A percentile compares a stretch with the other conserved stretches of the same genome.
These are phyloP conservation scores for Microctonus brassicae DNA, from an alignment of 2,888 invertebrate genomes.

Conservation along the genomic window DNA sequence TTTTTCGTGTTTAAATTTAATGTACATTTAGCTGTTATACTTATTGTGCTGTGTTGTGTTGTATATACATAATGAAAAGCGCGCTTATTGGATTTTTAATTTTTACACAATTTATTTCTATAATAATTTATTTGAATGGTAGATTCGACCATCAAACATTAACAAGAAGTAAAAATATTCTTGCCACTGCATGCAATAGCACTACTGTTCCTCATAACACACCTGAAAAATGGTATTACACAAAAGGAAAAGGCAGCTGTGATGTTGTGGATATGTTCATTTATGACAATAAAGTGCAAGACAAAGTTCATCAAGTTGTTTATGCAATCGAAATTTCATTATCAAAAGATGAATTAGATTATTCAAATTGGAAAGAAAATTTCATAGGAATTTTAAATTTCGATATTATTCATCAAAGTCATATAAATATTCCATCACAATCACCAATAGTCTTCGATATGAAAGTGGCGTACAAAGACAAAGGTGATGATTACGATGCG, in stretches of 20 bases:
- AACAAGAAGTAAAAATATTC: constrained; percentile 83
- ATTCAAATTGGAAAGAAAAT: constrained; percentile 98
- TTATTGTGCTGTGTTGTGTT: too few species aligned
- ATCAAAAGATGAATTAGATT: constrained; percentile 83
- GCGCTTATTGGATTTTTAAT: constrained; percentile 86
- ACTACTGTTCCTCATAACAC: constrained; percentile 71
- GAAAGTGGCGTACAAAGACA: constrained; percentile 87
- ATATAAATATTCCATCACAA: constrained; percentile 76
- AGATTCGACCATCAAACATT: constrained; percentile 90
- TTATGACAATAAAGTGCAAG: constrained; percentile 71
- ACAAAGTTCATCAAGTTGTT: constrained; percentile 84
- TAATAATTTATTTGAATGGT: constrained; percentile 95
- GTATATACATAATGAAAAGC: constrained; percentile 95
- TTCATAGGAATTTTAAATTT: constrained; percentile 91
- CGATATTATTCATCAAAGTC: constrained; percentile 82
- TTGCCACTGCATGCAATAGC: constrained; percentile 87
- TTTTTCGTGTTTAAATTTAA: too few species aligned
- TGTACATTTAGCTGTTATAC: too few species aligned
- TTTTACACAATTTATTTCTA: constrained; percentile 85
- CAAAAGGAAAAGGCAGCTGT: constrained; percentile 79
- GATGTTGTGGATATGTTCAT: constrained; percentile 71
- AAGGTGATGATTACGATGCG: constrained; percentile 79
- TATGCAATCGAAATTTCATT: constrained; percentile 90
- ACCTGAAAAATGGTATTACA: constrained; percentile 83
- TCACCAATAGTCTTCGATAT: constrained; percentile 77